These are phyloP conservation scores for Stichodactyla helianthus DNA, from an alignment of 64 coral and sea anemone species.

Conservation along the genomic window DNA sequence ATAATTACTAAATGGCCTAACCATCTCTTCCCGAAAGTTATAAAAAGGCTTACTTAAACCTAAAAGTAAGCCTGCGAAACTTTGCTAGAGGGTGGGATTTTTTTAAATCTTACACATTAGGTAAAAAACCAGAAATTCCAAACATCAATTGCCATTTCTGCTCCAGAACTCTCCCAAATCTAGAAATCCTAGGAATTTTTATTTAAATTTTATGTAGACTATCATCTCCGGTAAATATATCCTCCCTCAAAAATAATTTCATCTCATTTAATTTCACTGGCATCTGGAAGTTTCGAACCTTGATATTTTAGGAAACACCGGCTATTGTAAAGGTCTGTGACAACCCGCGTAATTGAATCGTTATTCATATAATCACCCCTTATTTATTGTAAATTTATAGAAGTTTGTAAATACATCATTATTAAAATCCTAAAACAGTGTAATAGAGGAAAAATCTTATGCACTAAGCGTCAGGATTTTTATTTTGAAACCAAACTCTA, in stretches of 20 bases:
- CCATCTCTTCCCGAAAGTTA: not conserved
- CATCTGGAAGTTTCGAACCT: not conserved
- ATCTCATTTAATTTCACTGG: no score
- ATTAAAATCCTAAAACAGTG: no score
- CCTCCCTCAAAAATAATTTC: no score
- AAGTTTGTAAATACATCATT: no score
- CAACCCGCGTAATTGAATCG: not conserved
- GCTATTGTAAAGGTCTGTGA: not conserved
- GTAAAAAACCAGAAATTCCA: not conserved
- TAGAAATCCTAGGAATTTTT: not conserved
- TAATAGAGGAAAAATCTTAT: no score
- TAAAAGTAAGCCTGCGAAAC: not conserved
- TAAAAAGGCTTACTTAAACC: not conserved
- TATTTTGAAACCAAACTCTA: no score
- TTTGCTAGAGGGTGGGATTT: not conserved
- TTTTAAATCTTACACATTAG: no score
- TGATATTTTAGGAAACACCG: not conserved
- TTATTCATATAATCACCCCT: not conserved
- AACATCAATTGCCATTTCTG: not conserved
- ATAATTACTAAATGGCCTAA: no score
- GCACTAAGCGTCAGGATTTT: no score
- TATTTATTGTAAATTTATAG: no score
- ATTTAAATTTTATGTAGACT: not conserved
- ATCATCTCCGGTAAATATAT: not conserved
- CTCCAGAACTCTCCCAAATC: not conserved